These are phyloP conservation scores for Tenthredo mesomela DNA, from an alignment of 2,888 invertebrate genomes.

Conservation along the genomic window DNA sequence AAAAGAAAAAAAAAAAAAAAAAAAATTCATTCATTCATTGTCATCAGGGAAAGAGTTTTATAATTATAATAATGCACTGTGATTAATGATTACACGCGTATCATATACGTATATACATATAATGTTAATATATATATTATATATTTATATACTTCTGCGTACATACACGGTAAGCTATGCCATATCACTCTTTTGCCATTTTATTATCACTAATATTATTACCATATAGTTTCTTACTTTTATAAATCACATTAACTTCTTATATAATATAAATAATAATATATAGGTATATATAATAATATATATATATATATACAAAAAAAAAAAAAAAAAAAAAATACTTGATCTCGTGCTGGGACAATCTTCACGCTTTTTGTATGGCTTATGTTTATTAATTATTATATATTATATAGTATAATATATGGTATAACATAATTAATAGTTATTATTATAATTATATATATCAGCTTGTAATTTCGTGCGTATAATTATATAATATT, in stretches of 20 bases:
- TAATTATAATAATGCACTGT: neutral
- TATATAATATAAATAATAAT: neutral
- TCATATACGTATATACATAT: neutral
- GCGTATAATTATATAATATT: neutral
- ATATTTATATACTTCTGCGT: neutral
- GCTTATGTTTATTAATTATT: slow-evolving; percentile 50
- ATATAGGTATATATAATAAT: neutral
- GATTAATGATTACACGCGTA: neutral
- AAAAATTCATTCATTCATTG: neutral
- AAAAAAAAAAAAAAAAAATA: neutral
- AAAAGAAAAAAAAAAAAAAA: too few relatives aligned
- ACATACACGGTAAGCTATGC: slow-evolving; percentile 1
- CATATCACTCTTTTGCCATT: neutral
- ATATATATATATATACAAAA: neutral
- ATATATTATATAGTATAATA: neutral
- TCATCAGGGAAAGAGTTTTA: neutral
- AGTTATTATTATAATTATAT: neutral
- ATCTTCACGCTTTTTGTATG: slow-evolving; percentile 68
- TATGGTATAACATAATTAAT: neutral
- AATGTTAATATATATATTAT: neutral
- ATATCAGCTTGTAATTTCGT: neutral
- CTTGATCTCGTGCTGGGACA: slow-evolving; percentile 71
- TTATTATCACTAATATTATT: neutral
- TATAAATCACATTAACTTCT: neutral
- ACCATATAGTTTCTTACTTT: neutral